Base-by-base conservation (phyloP, 2,797 vertebrate genomes). In the Hephaestus fuliginosus region DNA sequence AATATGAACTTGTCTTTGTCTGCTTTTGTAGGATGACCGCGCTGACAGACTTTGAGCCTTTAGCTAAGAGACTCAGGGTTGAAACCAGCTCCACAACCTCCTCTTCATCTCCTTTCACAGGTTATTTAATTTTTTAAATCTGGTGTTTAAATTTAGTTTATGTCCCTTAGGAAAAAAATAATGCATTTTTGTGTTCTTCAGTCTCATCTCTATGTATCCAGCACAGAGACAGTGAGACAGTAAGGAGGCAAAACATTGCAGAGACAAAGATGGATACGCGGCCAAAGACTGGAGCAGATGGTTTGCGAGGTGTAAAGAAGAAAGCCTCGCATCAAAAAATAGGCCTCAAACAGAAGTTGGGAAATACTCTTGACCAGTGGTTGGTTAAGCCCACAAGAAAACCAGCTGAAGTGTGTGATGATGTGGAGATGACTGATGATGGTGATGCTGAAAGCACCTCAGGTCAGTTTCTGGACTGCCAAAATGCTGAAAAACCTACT, bases 21-120 rank as follows among this genome's bases (percentile, higher is more conserved):
- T 57, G 18, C 0, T 70, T 82, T 64, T 81, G 22, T 30, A 96
- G 95, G 83, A 92, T 95, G 89, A 90, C 86, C 65, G 70, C 91
- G 18, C 48, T 93, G 80, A 89, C 87, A 36, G 86, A 93, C 69
- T 85, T 86, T 78, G 89, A 94, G 71, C 90, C 91, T 67, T 57
- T 86, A 70, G 44, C 83, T 18, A 95, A 95, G 76, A 89, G 75
- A 88, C n/a, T 84, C 12, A 93, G 57, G 65, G 70, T 88, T 66
- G 86, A 86, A 65, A 70, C 49, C 33, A 71, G 36, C 61, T 22
- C 22, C 3, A 43, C 48, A 63, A 17, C 18, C 0, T 58, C 77
- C 3, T 11, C 51, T 17, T 43, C 82, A n/a, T 78, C 81, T 4
- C 67, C 58, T 70, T 36, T 36, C 13, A 57, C 63, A 90, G 89